phyloP scores from a whole-genome alignment of 2,113 vertebrate species.

The Danio rerio region GRCz12tu NC_133186.1:34885501-34886000 shows the following conservation, averaged over 20 bases:
- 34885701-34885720: slow-evolving; percentile 8
- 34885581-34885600: slow-evolving; percentile 42
- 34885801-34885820: slow-evolving; percentile 69
- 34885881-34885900: slow-evolving; percentile 67
- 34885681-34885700: slow-evolving; percentile 18
- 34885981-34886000: slow-evolving; percentile 15
- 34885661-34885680: slow-evolving; percentile 18
- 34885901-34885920: slow-evolving; percentile 68
- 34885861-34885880: slow-evolving; percentile 71
- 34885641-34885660: slow-evolving; percentile 39
- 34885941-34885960: neutral
- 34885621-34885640: slow-evolving; percentile 41
- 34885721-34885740: slow-evolving; percentile 43
- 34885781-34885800: slow-evolving; percentile 64
- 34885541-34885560: slow-evolving; percentile 5
- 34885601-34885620: slow-evolving; percentile 39
- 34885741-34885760: slow-evolving; percentile 63
- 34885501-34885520: slow-evolving; percentile 3
- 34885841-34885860: slow-evolving; percentile 61
- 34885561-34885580: neutral
- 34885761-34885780: slow-evolving; percentile 67
- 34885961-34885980: neutral
- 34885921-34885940: slow-evolving; percentile 19
- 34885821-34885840: slow-evolving; percentile 64
- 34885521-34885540: neutral